Percentiles rank a stretch among this genome's conserved stretches.
Conservation (phyloP, 92 coral and sea anemone genomes). For the Paramuricea clavata region DNA sequence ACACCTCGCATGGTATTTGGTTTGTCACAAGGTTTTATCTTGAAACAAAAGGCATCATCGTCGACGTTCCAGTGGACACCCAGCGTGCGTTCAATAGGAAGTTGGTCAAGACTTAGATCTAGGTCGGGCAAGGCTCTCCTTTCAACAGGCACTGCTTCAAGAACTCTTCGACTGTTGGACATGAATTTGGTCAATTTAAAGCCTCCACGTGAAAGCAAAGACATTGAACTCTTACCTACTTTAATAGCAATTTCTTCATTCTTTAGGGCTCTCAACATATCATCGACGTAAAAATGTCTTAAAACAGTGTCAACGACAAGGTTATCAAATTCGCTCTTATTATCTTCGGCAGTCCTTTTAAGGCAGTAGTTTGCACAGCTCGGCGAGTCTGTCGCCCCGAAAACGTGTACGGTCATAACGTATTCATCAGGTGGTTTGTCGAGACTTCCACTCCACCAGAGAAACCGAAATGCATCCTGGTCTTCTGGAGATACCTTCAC, state of each 20-base stretch:
- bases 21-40: not conserved
- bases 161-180: no score
- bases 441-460: conserved; percentile 73
- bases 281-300: conserved; percentile 57
- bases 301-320: conserved; percentile 39
- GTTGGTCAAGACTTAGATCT: not conserved
- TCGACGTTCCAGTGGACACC: conserved; percentile 8
- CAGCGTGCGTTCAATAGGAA: conserved; percentile 27
- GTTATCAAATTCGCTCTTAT: conserved; percentile 10
- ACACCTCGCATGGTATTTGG: not conserved
- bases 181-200: no score
- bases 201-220: no score
- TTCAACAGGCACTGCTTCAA: not conserved
- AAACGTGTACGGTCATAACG: conserved; percentile 70
- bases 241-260: no score
- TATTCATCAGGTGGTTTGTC: conserved; percentile 65
- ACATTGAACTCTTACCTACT: no score
- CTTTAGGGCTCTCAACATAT: conserved; percentile 43
- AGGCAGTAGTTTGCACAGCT: conserved; percentile 65
- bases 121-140: not conserved
- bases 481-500: conserved; percentile 67
- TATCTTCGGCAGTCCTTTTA: conserved; percentile 62
- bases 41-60: not conserved
- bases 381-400: conserved; percentile 70
- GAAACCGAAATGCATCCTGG: conserved; percentile 73